phyloP scores from a whole-genome alignment of 2,113 vertebrate species.

The Gallinago undulata region DNA sequence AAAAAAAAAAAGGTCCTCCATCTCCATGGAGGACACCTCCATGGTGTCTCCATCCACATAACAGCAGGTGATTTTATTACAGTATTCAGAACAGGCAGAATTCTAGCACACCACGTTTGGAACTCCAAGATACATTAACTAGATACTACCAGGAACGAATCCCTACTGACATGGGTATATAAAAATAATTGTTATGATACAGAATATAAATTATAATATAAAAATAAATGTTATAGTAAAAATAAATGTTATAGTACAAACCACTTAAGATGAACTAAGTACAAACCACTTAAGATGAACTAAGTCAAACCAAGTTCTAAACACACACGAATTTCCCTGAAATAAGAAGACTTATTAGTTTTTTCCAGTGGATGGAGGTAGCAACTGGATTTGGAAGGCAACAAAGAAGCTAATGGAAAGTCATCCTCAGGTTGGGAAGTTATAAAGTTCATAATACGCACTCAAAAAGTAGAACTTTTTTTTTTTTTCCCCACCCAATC shows the following conservation, averaged over 20 bases:
- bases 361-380: neutral
- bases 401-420: neutral
- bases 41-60: neutral
- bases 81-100: neutral
- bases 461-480: neutral
- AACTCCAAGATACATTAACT: neutral
- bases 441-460: neutral
- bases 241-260: neutral
- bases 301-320: constrained; percentile 2
- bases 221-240: constrained; percentile 38
- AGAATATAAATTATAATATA: neutral
- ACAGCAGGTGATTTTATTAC: constrained; percentile 40
- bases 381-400: neutral
- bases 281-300: neutral
- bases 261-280: neutral
- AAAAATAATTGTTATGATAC: constrained; percentile 19
- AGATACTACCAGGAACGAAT: neutral
- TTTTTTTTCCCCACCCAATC: neutral
- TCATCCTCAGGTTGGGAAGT: neutral
- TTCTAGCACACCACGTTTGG: neutral
- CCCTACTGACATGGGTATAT: neutral
- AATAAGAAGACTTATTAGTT: neutral
- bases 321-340: neutral
- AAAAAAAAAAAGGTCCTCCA: neutral
- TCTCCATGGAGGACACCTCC: no score